A percentile compares a stretch with the other conserved stretches of the same genome.
Evolutionary conservation across 2,797 vertebrate species (phyloP).

Genomic region (Aldrovandia affinis): DNA sequence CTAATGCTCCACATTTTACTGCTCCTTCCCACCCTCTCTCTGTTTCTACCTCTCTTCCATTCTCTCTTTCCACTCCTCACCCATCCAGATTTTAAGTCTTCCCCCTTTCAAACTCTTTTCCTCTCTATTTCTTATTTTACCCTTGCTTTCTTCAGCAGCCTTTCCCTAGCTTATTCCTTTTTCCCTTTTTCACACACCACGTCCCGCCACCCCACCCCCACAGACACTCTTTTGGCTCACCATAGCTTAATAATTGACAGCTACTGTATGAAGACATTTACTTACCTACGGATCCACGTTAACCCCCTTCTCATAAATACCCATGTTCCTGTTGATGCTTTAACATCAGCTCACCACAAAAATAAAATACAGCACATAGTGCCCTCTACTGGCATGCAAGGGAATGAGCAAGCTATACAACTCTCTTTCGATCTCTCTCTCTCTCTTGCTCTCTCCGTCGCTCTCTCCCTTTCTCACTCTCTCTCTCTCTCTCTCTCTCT

Average conservation of each 20-base stretch:
- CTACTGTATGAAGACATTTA: constrained; percentile 69
- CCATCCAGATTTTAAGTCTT: neutral
- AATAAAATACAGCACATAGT: constrained; percentile 66
- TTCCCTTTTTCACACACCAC: constrained; percentile 17
- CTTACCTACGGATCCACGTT: constrained; percentile 69
- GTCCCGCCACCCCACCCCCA: constrained; percentile 33
- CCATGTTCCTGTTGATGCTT: constrained; percentile 21
- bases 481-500: neutral
- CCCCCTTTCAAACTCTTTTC: neutral
- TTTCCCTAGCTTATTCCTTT: too few relatives aligned
- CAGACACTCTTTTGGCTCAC: constrained; percentile 66
- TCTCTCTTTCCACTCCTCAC: neutral
- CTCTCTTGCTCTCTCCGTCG: neutral
- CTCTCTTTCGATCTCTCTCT: neutral
- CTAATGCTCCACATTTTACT: neutral
- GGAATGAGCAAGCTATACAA: constrained; percentile 37
- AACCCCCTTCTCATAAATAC: constrained; percentile 68
- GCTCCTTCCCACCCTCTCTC: neutral
- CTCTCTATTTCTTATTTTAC: constrained; percentile 34
- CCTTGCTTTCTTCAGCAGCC: neutral
- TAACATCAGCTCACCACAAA: neutral
- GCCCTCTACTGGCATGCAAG: constrained; percentile 69
- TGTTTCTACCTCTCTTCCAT: neutral
- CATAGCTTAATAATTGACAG: constrained; percentile 65
- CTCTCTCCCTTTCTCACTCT: neutral